phyloP scores from a whole-genome alignment of 2,113 vertebrate genomes.

The Dicentrarchus labrax region DNA sequence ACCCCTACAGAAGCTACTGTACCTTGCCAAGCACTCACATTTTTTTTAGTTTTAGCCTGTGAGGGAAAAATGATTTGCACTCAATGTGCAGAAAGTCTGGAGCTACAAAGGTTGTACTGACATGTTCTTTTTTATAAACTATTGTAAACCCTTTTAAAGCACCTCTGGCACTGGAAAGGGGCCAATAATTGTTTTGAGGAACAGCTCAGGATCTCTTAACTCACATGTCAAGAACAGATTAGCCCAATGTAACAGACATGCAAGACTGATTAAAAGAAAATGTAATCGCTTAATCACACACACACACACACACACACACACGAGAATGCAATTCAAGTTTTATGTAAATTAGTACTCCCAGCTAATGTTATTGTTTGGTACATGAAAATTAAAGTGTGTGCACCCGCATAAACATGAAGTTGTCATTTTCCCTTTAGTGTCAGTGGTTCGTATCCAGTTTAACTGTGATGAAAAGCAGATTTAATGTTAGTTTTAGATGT shows the following conservation, averaged over 20 bases:
- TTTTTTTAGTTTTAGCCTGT: not conserved
- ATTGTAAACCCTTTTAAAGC: not conserved
- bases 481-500: not conserved
- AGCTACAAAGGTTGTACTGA: not conserved
- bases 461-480: not conserved
- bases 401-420: not conserved
- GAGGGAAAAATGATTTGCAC: not conserved
- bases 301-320: not conserved
- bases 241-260: conserved; percentile 41
- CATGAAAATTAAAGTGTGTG: not conserved
- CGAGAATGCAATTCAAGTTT: conserved; percentile 30
- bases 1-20: not conserved
- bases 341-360: not conserved
- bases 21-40: not conserved
- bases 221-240: conserved; percentile 57
- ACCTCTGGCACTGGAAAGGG: not conserved
- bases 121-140: not conserved
- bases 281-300: conserved; percentile 40
- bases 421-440: not conserved
- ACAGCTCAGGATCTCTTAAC: conserved; percentile 19
- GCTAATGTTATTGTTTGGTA: not conserved
- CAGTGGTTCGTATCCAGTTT: not conserved
- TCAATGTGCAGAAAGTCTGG: conserved; percentile 9
- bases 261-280: conserved; percentile 25
- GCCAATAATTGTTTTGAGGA: conserved; percentile 27